Percentiles rank a stretch among this genome's conserved stretches.
Evolutionary conservation across 1,140 invertebrate species (phyloP).

Genomic region (Papilio polytes): DNA sequence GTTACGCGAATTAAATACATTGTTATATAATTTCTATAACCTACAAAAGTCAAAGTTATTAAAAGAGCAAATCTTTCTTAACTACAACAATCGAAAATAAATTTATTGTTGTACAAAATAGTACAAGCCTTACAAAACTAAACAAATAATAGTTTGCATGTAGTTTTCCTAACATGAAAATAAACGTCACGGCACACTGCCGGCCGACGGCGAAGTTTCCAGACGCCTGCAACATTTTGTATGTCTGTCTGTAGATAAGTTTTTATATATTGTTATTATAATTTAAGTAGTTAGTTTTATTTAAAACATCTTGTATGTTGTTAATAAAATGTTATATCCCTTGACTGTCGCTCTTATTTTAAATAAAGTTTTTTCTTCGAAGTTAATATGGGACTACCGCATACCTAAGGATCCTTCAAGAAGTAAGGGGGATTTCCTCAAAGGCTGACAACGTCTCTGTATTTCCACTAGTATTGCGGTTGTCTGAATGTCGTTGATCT

Average conservation of each 20-base stretch:
- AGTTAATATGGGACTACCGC: no score
- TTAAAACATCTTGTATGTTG: not conserved
- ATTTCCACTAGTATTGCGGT: no score
- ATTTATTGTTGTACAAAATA: not conserved
- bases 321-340: not conserved
- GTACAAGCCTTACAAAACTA: not conserved
- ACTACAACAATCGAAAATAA: not conserved
- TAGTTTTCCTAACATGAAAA: conserved; percentile 17
- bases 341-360: not conserved
- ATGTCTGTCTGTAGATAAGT: not conserved
- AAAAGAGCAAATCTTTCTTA: not conserved
- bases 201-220: not conserved
- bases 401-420: no score
- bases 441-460: no score
- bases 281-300: not conserved
- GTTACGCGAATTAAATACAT: no score
- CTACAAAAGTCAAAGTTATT: not conserved
- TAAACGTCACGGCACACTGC: conserved; percentile 3
- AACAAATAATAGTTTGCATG: conserved; percentile 16
- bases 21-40: no score
- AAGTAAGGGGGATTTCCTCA: no score
- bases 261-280: not conserved
- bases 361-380: not conserved
- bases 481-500: no score
- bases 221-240: conserved; percentile 12